phyloP scores from a whole-genome alignment of 2,113 vertebrate species.

The Neomonachus schauinslandi region DNA sequence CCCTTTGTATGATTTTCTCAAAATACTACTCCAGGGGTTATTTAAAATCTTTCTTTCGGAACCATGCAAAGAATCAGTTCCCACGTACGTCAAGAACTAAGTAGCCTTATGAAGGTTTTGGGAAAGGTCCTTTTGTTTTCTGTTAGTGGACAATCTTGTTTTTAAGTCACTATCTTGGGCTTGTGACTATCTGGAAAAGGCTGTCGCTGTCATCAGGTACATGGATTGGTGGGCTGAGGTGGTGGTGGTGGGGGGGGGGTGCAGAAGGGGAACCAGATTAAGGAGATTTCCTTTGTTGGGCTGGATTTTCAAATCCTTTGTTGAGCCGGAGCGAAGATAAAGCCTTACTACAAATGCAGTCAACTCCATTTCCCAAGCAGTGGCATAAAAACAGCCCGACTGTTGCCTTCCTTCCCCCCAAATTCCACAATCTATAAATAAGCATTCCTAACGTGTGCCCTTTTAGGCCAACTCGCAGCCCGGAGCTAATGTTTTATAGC shows the following conservation, averaged over 20 bases:
- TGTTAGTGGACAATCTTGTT: conserved; percentile 58
- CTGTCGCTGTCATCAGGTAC: neutral
- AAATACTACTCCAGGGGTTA: conserved; percentile 73
- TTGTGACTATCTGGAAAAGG: conserved; percentile 79
- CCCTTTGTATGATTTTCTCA: conserved; percentile 85
- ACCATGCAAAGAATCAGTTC: conserved; percentile 14
- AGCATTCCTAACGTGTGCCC: conserved; percentile 65
- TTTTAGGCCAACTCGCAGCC: conserved; percentile 79
- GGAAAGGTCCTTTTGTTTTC: conserved; percentile 80
- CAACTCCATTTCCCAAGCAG: conserved; percentile 49
- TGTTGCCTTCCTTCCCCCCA: conserved; percentile 32
- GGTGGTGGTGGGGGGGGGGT: too few relatives aligned
- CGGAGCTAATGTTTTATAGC: conserved; percentile 73
- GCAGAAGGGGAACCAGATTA: neutral
- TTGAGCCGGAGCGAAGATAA: conserved; percentile 48
- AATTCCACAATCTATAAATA: conserved; percentile 76
- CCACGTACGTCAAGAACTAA: conserved; percentile 73
- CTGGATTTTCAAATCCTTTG: conserved; percentile 57
- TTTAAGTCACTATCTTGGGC: conserved; percentile 78
- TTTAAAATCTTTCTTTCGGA: conserved; percentile 48
- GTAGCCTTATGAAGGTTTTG: conserved; percentile 72
- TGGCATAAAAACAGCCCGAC: conserved; percentile 43
- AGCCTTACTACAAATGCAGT: neutral
- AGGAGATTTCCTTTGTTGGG: conserved; percentile 37
- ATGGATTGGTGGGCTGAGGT: neutral